Evolutionary conservation across 2,797 vertebrate genomes (phyloP), one percentile per base, ranked within the genome.

Genomic region (Aythya fuligula): DNA sequence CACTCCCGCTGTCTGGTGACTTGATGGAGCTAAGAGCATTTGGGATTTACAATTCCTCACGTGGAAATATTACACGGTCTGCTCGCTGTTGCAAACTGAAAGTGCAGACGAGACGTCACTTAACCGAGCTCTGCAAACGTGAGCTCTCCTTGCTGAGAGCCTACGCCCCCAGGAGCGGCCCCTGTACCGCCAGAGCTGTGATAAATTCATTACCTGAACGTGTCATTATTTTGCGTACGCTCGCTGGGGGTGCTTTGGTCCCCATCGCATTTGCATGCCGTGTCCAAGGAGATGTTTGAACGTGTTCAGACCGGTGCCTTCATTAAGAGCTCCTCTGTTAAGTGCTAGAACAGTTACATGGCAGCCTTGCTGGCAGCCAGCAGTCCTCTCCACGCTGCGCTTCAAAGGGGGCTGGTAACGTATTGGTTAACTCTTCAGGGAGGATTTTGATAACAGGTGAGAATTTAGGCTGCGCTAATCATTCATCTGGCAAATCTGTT

Each of bases 261-360:
- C 87, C 90, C 89, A 87, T 84, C 92, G 64, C 72, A 80, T 79
- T 93, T 94, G 34, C 84, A 92, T 83, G 73, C 39, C 81, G 41
- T 83, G 93, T 92, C 74, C 65, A 93, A 83, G 87, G 71, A 95
- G 89, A 77, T 88, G 87, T 90, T 89, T 79, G 76, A 89, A 93
- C 95, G 92, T 93, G 93, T 94, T 90, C 83, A 94, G 94, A 69
- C 80, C 71, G 43, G 92, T 85, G 79, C 32, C 73, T 92, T 96
- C 93, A 94, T 95, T 85, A 84, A 79, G 16, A 16, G 43, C 67
- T 93, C 65, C 76, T 56, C 71, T 94, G 67, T 51, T 87, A n/a
- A 93, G 54, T 2, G 0, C 71, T 90, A 7, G 3, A 93, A 93
- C 90, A 92, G 90, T 94, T 95, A 87, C 86, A 62, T 62, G 80